Conservation (phyloP, 92 coral and sea anemone genomes). For the Ricordea florida region DNA sequence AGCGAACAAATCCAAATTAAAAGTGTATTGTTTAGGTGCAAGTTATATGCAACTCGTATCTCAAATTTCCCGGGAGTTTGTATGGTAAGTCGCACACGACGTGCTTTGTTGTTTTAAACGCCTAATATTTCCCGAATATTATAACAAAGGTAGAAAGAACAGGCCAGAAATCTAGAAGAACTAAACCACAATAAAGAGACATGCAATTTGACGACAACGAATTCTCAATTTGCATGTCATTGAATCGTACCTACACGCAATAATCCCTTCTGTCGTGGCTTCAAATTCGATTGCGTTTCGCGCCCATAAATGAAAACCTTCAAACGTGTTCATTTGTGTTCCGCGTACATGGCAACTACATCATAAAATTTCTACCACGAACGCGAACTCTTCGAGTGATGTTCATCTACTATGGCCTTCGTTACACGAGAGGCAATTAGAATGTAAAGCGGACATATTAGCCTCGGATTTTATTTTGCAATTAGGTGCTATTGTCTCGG, state of each 20-base stretch:
- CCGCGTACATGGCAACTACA: not conserved
- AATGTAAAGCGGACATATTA: conserved; percentile 73
- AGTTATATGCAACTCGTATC: no score
- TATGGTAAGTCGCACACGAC: no score
- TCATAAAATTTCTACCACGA: not conserved
- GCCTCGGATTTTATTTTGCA: conserved; percentile 86
- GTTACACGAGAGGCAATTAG: conserved; percentile 72
- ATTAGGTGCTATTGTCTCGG: conserved; percentile 73
- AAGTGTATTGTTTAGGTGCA: no score
- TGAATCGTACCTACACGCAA: conserved; percentile 49
- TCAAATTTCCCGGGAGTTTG: conserved; percentile 48
- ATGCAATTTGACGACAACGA: conserved; percentile 30
- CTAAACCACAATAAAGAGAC: conserved; percentile 18
- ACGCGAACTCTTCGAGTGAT: not conserved
- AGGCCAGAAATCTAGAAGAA: conserved; percentile 13
- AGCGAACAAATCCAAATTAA: no score
- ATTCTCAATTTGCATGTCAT: conserved; percentile 5
- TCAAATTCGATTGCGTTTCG: conserved; percentile 33
- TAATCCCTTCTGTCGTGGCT: conserved; percentile 9
- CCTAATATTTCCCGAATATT: no score
- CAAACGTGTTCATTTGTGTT: conserved; percentile 5
- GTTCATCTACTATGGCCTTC: conserved; percentile 54
- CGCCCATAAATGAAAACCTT: conserved; percentile 24
- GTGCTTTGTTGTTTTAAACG: no score
- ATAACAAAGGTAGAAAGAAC: conserved; percentile 10